Conservation (phyloP, 2,888 invertebrate genomes). For the Agrenia bidenticulata region DNA sequence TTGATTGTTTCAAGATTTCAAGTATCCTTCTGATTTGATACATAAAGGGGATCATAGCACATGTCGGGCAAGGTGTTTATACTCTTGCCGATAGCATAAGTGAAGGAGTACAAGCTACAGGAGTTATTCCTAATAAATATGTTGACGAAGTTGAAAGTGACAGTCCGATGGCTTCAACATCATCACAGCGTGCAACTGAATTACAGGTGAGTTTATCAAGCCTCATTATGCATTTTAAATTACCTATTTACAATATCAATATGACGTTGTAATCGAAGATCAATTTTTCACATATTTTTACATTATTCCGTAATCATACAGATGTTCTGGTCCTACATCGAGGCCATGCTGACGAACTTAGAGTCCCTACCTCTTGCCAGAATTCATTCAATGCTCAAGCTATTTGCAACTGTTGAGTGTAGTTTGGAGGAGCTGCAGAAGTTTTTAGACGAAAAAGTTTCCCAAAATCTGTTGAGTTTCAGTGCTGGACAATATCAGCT, state of each 20-base stretch:
- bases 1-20: no score
- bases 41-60: constrained; percentile 41
- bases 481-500: constrained; percentile 50
- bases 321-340: constrained; percentile 94
- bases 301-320: constrained; percentile 54
- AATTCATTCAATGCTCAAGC: constrained; percentile 93
- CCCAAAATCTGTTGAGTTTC: constrained; percentile 44
- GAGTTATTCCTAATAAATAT: constrained; percentile 33
- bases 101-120: constrained; percentile 31
- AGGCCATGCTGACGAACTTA: constrained; percentile 93
- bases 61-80: constrained; percentile 37
- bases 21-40: no score
- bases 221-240: no score
- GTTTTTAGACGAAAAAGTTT: constrained; percentile 88
- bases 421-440: constrained; percentile 81
- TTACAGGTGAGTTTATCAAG: constrained; percentile 66
- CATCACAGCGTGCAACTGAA: constrained; percentile 91
- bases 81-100: constrained; percentile 39
- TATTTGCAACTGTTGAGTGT: constrained; percentile 93
- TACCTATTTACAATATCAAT: no score
- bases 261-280: neutral
- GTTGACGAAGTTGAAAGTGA: constrained; percentile 84
- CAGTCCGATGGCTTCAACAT: constrained; percentile 91
- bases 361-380: constrained; percentile 87
- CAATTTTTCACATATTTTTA: constrained; percentile 5